phyloP scores from a whole-genome alignment of 2,888 invertebrate species.

The Campaea margaritaria region DNA sequence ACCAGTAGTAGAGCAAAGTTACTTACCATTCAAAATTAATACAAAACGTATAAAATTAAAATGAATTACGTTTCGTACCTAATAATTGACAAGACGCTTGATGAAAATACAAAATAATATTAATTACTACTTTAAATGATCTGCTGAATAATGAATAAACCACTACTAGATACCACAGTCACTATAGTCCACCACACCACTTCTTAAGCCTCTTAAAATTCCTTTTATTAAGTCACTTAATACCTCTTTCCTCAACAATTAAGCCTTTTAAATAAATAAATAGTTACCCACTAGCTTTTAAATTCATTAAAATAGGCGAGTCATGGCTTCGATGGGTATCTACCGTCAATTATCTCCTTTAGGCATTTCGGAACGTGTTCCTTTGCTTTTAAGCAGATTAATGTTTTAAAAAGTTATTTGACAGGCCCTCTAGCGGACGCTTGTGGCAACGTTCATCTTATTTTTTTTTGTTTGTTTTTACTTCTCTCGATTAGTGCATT shows the following conservation, averaged over 20 bases:
- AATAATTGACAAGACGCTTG: constrained; percentile 16
- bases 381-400: constrained; percentile 61
- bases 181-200: background rate
- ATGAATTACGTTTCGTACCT: background rate
- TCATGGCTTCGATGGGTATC: constrained; percentile 70
- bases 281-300: constrained; percentile 23
- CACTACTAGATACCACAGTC: background rate
- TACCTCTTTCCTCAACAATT: constrained; percentile 51
- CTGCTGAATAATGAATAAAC: background rate
- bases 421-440: constrained; percentile 58
- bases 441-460: constrained; percentile 38
- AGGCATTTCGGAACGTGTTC: constrained; percentile 62
- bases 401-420: constrained; percentile 59
- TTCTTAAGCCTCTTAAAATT: constrained; percentile 11
- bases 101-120: constrained; percentile 3
- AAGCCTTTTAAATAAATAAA: constrained; percentile 43
- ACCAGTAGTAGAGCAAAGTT: constrained; percentile 19
- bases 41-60: background rate
- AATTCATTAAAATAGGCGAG: constrained; percentile 73
- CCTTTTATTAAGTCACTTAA: constrained; percentile 36
- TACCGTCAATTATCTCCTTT: constrained; percentile 65
- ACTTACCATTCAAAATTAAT: constrained; percentile 23
- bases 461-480: no score
- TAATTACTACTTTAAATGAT: no score
- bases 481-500: no score